Conservation (phyloP, 2,797 vertebrate species). For the Hapalemur alaotrensis region DNA sequence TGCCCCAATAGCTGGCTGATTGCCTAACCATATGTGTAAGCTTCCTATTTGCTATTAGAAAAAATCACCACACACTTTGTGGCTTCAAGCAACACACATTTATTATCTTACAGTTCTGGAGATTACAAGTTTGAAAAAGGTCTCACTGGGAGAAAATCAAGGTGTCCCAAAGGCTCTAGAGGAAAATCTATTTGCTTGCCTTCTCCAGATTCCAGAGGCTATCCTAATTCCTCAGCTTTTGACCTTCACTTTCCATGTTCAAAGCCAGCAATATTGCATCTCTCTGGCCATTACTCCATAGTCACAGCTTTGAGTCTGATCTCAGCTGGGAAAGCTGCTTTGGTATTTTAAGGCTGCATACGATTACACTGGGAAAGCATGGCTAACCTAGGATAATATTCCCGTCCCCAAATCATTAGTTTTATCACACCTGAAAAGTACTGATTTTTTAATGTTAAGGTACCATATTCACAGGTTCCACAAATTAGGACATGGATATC, state of each 20-base stretch:
- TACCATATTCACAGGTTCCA: neutral
- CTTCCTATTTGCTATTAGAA: neutral
- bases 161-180: neutral
- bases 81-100: neutral
- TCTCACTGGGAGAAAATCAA: neutral
- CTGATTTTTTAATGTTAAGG: neutral
- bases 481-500: neutral
- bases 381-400: neutral
- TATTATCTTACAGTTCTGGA: neutral
- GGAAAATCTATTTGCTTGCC: neutral
- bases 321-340: neutral
- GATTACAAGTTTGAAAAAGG: neutral
- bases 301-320: neutral
- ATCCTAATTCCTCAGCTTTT: neutral
- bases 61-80: neutral
- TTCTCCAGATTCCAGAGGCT: neutral
- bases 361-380: neutral
- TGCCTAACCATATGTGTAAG: neutral
- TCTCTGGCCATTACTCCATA: neutral
- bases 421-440: neutral
- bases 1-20: neutral
- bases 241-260: neutral
- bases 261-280: neutral
- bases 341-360: neutral
- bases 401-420: neutral